Base-by-base conservation (phyloP, 2,113 vertebrate species). In the Stercorarius parasiticus region DNA sequence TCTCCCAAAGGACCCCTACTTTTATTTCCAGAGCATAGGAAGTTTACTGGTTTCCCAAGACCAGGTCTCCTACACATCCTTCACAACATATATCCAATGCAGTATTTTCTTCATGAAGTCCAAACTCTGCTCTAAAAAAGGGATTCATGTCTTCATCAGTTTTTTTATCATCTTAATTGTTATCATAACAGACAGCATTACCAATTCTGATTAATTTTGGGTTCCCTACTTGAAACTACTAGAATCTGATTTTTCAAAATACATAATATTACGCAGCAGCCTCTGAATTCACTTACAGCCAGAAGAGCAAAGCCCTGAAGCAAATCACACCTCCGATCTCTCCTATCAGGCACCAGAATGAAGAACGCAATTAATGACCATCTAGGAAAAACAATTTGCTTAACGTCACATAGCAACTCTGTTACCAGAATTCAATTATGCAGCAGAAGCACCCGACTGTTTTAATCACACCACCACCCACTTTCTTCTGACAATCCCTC, bases 381-480 rank as follows among this genome's bases (percentile, higher is more conserved):
- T 36, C 64, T 71, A 91, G 47, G 56, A 95, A 93, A 95, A 96
- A 56, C 38, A 3, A 94, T 91, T 96, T 93, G 65, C 83, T 92
- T 84, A 94, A 94, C 11, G 4, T 93, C 83, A 87, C 91, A 94
- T 6, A 91, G 94, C 77, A 94, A 56, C 76, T 89, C 80, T 23
- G 22, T 22, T 71, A 61, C 50, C 64, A 78, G 42, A 86, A 94
- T 66, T 92, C 89, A 92, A 55, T 96, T 87, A 97, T 4, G 72
- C 80, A 89, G 77, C 89, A 94, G 91, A 96, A 95, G 69, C 61
- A 79, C 70, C 89, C 83, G 91, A 91, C 76, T 59, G 65, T 69
- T 96, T 86, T 91, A 81, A 87, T 84, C 64, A 79, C 70, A 69
- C 1, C 65, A 89, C 59, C 86, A 64, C 77, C 67, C 52, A 38